Evolutionary conservation across 1,140 invertebrate species (phyloP), one percentile per base, ranked within the genome.

Genomic region (Augochlora pura): DNA sequence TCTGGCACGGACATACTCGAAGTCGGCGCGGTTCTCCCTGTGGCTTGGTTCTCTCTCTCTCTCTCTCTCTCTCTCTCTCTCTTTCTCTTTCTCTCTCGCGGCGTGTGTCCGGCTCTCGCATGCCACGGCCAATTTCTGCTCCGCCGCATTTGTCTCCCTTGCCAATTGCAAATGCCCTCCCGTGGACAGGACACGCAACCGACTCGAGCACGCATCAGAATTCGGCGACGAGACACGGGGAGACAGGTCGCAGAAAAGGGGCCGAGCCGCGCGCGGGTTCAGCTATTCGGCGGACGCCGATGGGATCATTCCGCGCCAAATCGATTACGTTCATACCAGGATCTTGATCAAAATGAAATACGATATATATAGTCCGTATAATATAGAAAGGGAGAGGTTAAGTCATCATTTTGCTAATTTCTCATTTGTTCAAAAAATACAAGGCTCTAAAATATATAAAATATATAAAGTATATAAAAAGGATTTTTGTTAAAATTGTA

Each of bases 111-210:
- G 46, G 73, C 74, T 81, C 54, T 80, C 75, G 69, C 82, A 75
- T 86, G 87, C 88, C 86, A 91, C 88, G 88, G 88, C 87, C 89
- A 92, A 91, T 91, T 91, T 91, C 88, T 88, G 84, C 77, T 85
- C 88, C 88, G 87, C 86, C 91, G 83, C 89, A 91, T 92, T 92
- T 91, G 88, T 91, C 88, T 90, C 88, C 84, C 87, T 90, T 89
- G 89, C 89, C 90, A 90, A 91, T 91, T 88, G 87, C 87, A 87
- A 87, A 32, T 27, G 27, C 46, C 42, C 38, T 52, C n/a, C 66
- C 69, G 64, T 76, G 68, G 66, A 86, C 67, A 57, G 65, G 75
- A 67, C 39, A 46, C 38, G 46, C 54, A 39, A 60, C 54, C 39
- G 52, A 1, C 49, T 14, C 49, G 1, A 27, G 12, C 18, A 5